Evolutionary conservation across 2,888 invertebrate species (phyloP).

Genomic region (Nomada fucata): DNA sequence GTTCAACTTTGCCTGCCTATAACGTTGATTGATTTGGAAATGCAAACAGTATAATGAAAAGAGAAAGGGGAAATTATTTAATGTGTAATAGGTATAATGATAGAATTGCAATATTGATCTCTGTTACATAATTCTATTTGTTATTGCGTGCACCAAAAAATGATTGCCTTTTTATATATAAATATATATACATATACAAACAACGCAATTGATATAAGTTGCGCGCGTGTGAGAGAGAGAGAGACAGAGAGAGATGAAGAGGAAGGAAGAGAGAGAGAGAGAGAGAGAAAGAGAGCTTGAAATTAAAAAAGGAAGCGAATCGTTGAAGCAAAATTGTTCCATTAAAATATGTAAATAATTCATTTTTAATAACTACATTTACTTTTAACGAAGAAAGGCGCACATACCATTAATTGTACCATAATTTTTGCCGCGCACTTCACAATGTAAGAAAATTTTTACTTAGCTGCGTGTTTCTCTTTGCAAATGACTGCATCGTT

Average conservation of each 20-base stretch:
- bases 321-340: conserved; percentile 60
- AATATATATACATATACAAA: conserved; percentile 20
- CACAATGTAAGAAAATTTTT: conserved; percentile 54
- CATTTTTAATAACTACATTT: conserved; percentile 55
- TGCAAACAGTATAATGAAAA: conserved; percentile 40
- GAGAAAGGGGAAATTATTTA: conserved; percentile 35
- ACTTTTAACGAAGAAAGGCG: conserved; percentile 58
- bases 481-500: conserved; percentile 60
- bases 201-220: conserved; percentile 46
- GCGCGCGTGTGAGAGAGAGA: conserved; percentile 20
- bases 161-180: conserved; percentile 53
- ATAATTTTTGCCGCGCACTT: conserved; percentile 61
- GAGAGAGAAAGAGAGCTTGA: conserved; percentile 17
- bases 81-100: conserved; percentile 30
- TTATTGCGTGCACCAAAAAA: conserved; percentile 57
- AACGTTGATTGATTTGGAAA: conserved; percentile 43
- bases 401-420: conserved; percentile 61
- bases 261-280: background rate
- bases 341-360: conserved; percentile 64
- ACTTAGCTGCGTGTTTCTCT: conserved; percentile 69
- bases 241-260: conserved; percentile 16
- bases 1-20: conserved; percentile 29
- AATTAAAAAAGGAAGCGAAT: conserved; percentile 26
- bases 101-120: conserved; percentile 58
- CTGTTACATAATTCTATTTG: conserved; percentile 54